Base-by-base conservation (phyloP, 2,113 vertebrate species). In the Okapia johnstoni region DNA sequence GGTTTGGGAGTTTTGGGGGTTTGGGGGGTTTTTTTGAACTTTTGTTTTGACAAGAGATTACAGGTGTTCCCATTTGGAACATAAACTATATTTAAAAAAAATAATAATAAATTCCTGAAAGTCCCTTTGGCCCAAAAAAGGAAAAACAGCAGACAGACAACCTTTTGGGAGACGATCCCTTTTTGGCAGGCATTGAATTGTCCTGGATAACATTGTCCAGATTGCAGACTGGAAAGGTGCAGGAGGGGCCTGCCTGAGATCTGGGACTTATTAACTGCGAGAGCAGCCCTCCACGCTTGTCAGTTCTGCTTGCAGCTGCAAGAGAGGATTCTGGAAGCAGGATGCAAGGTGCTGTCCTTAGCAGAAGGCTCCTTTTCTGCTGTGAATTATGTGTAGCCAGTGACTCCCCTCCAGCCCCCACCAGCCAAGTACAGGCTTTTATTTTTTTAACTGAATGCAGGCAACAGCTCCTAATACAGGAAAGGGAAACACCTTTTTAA, bases 1-100 rank as follows among this genome's bases (percentile, higher is more conserved):
- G 52, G 30, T 52, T 88, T 66, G 21, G 79, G 52, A 55, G 80
- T 83, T 83, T 83, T 33, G 89, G 8, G 5, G 25, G 15, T 93
- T 73, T 26, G 26, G 89, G 85, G 79, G 80, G 79, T 89, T 52
- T 97, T 93, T 55, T 36, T 89, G 9, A 73, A 95, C 94, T 94
- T 97, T 54, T 85, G 95, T 93, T 98, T 92, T 98, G 97, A 98
- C 96, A 98, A 97, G 92, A 94, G 83, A 94, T 96, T 96, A 95
- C 94, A 98, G 97, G 98, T 98, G 96, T 96, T 98, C 98, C 94
- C 97, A 97, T 96, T 98, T 97, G 96, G 93, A 97, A 97, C 93
- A 96, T 97, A 97, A 96, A 98, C 94, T 91, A 85, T 96, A 97
- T 98, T 85, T 17, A 8, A 85, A 97, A 97, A 94, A 95, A 93